Base-by-base conservation (phyloP, 2,888 invertebrate species). In the Callosobruchus maculatus region DNA sequence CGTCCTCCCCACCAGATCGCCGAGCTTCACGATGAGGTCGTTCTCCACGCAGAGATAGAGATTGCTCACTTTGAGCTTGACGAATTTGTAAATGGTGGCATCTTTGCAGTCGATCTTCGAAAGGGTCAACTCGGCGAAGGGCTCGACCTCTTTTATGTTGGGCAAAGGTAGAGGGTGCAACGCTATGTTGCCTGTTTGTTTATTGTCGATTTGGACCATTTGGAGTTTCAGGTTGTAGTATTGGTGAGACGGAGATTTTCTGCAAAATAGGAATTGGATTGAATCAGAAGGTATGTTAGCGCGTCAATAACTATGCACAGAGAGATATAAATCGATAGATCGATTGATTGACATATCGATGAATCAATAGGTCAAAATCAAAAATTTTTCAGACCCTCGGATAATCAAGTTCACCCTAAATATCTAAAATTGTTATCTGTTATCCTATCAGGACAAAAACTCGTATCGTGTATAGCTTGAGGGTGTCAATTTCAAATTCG, bases 141-240 rank as follows among this genome's bases (percentile, higher is more conserved):
- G 91, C 75, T 90, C 90, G 68, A 89, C 88, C 2, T 89, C 88
- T 80, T 89, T 88, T 20, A 89, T 84, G 30, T 88, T 84, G 73
- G 88, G 87, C 21, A 83, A 77, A 0, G 91, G 87, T 20, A 89
- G 80, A 0, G 93, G 91, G 73, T 84, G 82, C 13, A 86, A 77
- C 30, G 86, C 81, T 20, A 86, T 84, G 13, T 82, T 81, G 76
- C 82, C 82, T 22, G 82, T 81, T 68, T 83, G 81, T 73, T 86
- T 85, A 77, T 95, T 95, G 86, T 96, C 95, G 76, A 95, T 88
- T 90, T 95, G 90, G 22, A 90, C 83, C 74, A 88, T 85, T 82
- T 95, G 93, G 20, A 94, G 80, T 84, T 92, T 92, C 71, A 92
- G 87, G 83, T 93, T 92, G 72, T 91, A 85, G 82, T 92, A 93